Evolutionary conservation across 2,888 invertebrate species (phyloP).

Genomic region (Archips xylosteana): DNA sequence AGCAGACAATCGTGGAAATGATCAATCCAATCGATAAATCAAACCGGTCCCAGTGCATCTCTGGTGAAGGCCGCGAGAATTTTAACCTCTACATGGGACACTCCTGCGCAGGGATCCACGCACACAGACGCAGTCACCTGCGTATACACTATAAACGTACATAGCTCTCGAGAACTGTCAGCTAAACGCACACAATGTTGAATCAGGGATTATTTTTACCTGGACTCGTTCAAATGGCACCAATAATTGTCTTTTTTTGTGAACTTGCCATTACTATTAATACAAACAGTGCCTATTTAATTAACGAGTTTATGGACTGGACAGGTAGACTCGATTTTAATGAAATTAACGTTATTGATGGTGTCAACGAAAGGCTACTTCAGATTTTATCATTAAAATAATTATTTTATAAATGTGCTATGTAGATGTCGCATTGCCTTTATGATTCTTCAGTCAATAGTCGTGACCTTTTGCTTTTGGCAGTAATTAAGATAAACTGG

Average conservation of each 20-base stretch:
- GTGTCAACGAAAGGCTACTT: neutral
- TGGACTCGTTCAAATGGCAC: conserved; percentile 51
- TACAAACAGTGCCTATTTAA: conserved; percentile 49
- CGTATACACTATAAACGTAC: conserved; percentile 52
- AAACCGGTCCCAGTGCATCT: conserved; percentile 77
- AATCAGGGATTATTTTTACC: conserved; percentile 68
- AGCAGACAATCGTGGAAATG: conserved; percentile 48
- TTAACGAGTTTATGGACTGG: conserved; percentile 39
- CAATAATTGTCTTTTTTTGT: conserved; percentile 64
- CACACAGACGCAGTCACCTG: conserved; percentile 59
- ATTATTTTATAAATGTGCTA: neutral
- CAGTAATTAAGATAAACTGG: no score
- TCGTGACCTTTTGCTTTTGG: neutral
- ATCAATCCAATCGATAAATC: conserved; percentile 64
- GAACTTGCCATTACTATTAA: conserved; percentile 62
- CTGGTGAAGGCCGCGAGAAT: conserved; percentile 82
- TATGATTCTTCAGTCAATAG: neutral
- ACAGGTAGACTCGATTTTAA: conserved; percentile 52
- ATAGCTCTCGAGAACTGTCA: conserved; percentile 51
- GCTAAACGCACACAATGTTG: conserved; percentile 54
- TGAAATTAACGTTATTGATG: conserved; percentile 30
- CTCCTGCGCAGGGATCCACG: conserved; percentile 71
- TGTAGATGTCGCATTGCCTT: no score
- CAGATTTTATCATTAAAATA: neutral
- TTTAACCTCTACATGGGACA: conserved; percentile 74